Conservation (phyloP, 2,797 vertebrate species). For the Trachops cirrhosus region DNA sequence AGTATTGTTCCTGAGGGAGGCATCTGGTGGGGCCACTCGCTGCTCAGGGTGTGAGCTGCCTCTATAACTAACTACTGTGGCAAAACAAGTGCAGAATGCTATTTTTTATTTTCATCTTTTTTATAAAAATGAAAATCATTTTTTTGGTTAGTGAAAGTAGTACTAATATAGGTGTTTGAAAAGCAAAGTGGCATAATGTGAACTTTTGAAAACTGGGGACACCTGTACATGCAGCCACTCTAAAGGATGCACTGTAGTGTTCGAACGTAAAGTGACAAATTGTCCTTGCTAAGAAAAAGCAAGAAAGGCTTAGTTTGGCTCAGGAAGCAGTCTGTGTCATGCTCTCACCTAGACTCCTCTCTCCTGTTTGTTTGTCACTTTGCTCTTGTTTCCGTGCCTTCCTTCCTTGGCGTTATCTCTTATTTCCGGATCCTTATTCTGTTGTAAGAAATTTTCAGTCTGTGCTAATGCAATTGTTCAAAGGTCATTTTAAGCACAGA, state of each 20-base stretch:
- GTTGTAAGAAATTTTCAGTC: constrained; percentile 18
- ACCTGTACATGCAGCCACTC: not conserved
- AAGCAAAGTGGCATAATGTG: not conserved
- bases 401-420: not conserved
- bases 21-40: not conserved
- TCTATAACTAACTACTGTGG: not conserved
- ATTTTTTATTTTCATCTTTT: not conserved
- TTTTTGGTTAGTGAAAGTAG: not conserved
- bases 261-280: not conserved
- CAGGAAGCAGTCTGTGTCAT: not conserved
- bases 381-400: not conserved
- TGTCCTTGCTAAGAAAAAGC: not conserved
- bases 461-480: constrained; percentile 45
- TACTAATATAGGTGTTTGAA: not conserved
- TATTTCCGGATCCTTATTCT: not conserved
- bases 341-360: not conserved
- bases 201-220: not conserved
- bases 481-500: constrained; percentile 48
- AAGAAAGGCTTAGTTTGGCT: not conserved
- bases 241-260: not conserved
- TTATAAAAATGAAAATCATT: not conserved
- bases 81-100: not conserved
- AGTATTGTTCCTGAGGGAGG: not conserved
- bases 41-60: too few species aligned
- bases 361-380: not conserved